Percentiles rank a stretch among this genome's conserved stretches.
Conservation (phyloP, 2,888 invertebrate species). For the Neoaliturus tenellus region DNA sequence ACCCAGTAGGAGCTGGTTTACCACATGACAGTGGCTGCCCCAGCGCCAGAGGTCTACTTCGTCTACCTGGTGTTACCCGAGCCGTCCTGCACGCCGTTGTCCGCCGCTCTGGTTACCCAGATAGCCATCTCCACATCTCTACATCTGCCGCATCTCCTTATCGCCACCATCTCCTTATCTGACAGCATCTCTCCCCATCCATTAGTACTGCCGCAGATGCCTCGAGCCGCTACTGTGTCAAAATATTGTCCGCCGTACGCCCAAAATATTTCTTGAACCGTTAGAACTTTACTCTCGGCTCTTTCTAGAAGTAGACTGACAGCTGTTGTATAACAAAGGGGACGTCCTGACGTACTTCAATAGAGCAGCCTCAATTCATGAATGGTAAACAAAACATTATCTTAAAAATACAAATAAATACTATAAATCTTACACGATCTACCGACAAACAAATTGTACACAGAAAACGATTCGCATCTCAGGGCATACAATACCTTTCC, state of each 20-base stretch:
- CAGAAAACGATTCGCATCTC: too few species aligned
- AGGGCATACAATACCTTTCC: too few species aligned
- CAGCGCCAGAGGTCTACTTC: too few species aligned
- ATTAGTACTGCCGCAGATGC: background rate
- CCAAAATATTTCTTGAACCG: constrained; percentile 13
- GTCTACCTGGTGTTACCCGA: constrained; percentile 9
- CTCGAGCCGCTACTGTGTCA: constrained; percentile 37
- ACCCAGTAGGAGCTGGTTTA: too few species aligned
- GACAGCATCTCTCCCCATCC: background rate
- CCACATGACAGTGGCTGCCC: too few species aligned
- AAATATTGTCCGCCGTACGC: constrained; percentile 35
- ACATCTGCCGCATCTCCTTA: constrained; percentile 42
- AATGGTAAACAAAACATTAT: too few species aligned
- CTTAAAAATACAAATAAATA: too few species aligned
- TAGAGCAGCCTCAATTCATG: too few species aligned
- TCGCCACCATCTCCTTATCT: background rate
- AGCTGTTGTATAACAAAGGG: background rate
- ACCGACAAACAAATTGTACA: too few species aligned
- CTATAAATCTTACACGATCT: too few species aligned
- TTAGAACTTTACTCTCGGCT: background rate
- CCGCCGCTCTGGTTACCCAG: constrained; percentile 18
- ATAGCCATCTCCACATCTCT: constrained; percentile 25
- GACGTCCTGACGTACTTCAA: too few species aligned
- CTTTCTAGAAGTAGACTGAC: background rate
- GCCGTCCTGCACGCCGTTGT: background rate